Conservation (phyloP, 2,888 invertebrate species). For the Rotaria sp. region DNA sequence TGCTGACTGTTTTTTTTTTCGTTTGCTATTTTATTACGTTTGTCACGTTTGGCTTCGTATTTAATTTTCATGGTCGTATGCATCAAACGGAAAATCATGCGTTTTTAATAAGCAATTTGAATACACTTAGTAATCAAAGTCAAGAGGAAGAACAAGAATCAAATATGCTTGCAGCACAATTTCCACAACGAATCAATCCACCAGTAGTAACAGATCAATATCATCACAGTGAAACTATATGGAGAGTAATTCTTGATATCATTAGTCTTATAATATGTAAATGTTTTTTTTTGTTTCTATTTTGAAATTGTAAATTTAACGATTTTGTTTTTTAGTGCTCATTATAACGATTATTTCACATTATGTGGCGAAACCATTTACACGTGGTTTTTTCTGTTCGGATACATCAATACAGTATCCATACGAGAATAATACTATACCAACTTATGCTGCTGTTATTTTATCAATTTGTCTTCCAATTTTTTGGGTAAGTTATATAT, state of each 20-base stretch:
- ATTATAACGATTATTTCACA: not conserved
- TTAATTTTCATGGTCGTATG: not conserved
- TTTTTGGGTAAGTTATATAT: not conserved
- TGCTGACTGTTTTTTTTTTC: not conserved
- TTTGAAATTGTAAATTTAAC: no score
- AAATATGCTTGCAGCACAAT: not conserved
- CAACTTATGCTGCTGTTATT: conserved; percentile 25
- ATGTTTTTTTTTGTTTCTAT: not conserved
- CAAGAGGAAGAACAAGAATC: not conserved
- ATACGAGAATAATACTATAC: conserved; percentile 32
- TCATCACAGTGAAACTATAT: not conserved
- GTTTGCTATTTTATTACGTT: not conserved
- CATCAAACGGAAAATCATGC: not conserved
- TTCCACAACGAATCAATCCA: not conserved
- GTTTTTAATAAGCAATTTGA: not conserved
- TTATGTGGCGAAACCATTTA: conserved; percentile 36
- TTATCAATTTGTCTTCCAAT: not conserved
- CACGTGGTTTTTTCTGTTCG: conserved; percentile 40
- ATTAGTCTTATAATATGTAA: not conserved
- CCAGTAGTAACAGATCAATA: not conserved
- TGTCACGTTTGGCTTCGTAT: not conserved
- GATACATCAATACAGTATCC: conserved; percentile 41
- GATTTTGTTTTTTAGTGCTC: not conserved
- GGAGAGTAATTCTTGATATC: not conserved
- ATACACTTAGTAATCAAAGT: not conserved